Evolutionary conservation across 1,140 invertebrate species (phyloP).

Genomic region (Drosophila miranda): DNA sequence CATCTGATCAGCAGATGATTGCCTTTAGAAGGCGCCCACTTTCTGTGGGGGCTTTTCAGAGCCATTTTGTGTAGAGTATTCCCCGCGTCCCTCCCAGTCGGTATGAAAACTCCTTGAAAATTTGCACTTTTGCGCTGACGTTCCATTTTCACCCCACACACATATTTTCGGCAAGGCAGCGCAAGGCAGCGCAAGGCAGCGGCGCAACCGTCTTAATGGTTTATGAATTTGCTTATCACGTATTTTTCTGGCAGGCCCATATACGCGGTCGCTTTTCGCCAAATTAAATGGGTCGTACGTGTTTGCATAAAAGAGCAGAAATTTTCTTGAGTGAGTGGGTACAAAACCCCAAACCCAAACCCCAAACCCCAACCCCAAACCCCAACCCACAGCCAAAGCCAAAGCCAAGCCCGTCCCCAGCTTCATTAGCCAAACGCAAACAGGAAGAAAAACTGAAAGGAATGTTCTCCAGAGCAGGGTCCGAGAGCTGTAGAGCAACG

Average conservation of each 20-base stretch:
- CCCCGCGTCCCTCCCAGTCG: neutral
- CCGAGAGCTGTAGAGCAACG: neutral
- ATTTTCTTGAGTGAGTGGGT: slow-evolving; percentile 15
- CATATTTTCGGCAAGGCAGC: slow-evolving; percentile 9
- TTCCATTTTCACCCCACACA: slow-evolving; percentile 23
- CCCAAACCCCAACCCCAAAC: neutral
- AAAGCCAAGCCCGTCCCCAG: neutral
- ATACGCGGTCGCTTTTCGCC: slow-evolving; percentile 62
- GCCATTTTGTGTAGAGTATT: slow-evolving; percentile 13
- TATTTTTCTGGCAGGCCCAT: slow-evolving; percentile 67
- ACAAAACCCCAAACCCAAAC: slow-evolving; percentile 1
- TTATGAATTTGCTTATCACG: slow-evolving; percentile 77
- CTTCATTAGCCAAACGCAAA: slow-evolving; percentile 51
- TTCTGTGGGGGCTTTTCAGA: neutral
- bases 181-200: neutral
- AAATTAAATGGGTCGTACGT: slow-evolving; percentile 75
- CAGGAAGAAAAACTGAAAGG: slow-evolving; percentile 19
- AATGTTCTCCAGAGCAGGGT: neutral
- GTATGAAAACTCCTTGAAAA: neutral
- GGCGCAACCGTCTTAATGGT: slow-evolving; percentile 65
- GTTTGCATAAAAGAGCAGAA: slow-evolving; percentile 63
- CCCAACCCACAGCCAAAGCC: slow-evolving; percentile 3
- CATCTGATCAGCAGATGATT: no score
- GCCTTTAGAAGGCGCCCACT: no score
- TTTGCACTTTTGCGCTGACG: slow-evolving; percentile 52